phyloP scores from a whole-genome alignment of 2,888 invertebrate species.

The Aspidiotus destructor region DNA sequence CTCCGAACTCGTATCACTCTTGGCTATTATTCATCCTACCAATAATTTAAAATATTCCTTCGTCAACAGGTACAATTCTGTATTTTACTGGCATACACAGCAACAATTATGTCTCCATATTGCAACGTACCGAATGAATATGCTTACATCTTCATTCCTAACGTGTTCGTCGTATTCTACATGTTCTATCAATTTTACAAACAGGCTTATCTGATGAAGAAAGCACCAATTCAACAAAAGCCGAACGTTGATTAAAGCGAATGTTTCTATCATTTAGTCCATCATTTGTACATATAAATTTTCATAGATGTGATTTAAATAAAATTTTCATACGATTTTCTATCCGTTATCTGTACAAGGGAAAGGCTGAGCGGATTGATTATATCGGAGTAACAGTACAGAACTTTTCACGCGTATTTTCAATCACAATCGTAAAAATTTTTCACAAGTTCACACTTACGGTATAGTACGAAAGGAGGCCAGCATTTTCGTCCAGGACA shows the following conservation, averaged over 20 bases:
- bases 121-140: constrained; percentile 34
- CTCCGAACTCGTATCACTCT: background rate
- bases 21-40: background rate
- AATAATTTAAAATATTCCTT: constrained; percentile 15
- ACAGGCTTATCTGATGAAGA: constrained; percentile 46
- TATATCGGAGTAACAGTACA: too few species aligned
- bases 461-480: constrained; percentile 93
- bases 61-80: constrained; percentile 34
- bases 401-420: too few species aligned
- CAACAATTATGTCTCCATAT: constrained; percentile 28
- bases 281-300: background rate
- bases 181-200: constrained; percentile 63
- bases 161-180: constrained; percentile 55
- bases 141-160: constrained; percentile 45
- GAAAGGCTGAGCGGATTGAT: too few species aligned
- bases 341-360: too few species aligned
- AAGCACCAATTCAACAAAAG: constrained; percentile 11
- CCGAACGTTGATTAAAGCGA: constrained; percentile 2
- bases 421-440: too few species aligned
- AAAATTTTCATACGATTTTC: background rate
- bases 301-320: constrained; percentile 5
- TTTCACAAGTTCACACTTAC: constrained; percentile 51
- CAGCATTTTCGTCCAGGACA: constrained; percentile 93
- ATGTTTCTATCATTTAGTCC: too few species aligned
- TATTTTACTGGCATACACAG: constrained; percentile 32